Percentiles rank a stretch among this genome's conserved stretches.
Evolutionary conservation across 2,888 invertebrate genomes (phyloP).

Genomic region (Brachyopa scutellaris): DNA sequence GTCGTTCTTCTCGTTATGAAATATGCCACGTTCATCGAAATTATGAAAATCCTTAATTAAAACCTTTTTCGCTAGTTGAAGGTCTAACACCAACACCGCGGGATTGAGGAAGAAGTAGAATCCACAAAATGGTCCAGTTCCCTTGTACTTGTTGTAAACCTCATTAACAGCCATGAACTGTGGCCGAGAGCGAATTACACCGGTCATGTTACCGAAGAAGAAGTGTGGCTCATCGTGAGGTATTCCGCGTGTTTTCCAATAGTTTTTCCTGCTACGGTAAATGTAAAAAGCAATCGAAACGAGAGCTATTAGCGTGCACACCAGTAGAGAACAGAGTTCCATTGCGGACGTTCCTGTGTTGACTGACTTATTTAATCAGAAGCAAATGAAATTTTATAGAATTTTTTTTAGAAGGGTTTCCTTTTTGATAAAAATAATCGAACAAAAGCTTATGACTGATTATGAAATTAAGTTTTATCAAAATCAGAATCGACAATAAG

Average conservation of each 20-base stretch:
- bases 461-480: no score
- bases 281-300: no score
- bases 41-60: conserved; percentile 79
- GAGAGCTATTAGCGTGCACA: no score
- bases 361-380: no score
- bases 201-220: conserved; percentile 75
- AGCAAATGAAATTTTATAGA: no score
- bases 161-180: conserved; percentile 75
- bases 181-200: conserved; percentile 30
- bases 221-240: conserved; percentile 73
- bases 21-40: conserved; percentile 79
- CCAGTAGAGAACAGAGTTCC: not conserved
- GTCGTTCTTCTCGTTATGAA: conserved; percentile 77
- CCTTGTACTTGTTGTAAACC: conserved; percentile 74
- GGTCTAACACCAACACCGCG: conserved; percentile 74
- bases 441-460: no score
- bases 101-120: conserved; percentile 75
- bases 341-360: no score
- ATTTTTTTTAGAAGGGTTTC: no score
- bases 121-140: conserved; percentile 74
- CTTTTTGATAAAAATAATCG: no score
- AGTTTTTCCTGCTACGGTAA: conserved; percentile 13
- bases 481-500: no score
- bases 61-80: conserved; percentile 78
- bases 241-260: conserved; percentile 74